phyloP scores from a whole-genome alignment of 2,888 invertebrate species.

The Drosophila parthenogenetica region DNA sequence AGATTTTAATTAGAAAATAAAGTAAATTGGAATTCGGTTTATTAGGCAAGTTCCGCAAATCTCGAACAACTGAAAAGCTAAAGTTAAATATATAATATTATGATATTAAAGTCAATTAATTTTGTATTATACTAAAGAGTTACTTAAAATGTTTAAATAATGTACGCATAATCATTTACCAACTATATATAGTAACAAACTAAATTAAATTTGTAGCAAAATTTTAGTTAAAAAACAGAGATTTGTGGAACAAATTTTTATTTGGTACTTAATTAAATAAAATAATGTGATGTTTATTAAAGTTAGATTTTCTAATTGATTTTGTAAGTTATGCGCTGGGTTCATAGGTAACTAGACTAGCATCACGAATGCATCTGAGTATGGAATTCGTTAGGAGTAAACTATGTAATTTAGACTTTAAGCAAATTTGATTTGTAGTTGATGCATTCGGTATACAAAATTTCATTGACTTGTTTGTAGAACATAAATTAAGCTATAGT shows the following conservation, averaged over 20 bases:
- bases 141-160: too few relatives aligned
- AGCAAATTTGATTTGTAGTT: slow-evolving; percentile 44
- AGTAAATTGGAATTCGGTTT: slow-evolving; percentile 4
- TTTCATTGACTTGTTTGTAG: slow-evolving; percentile 48
- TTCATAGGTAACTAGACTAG: slow-evolving; percentile 1
- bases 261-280: background rate
- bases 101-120: background rate
- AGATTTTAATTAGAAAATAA: background rate
- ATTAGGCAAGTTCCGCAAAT: background rate
- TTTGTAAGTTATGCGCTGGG: background rate
- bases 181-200: too few relatives aligned
- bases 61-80: background rate
- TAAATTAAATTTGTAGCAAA: too few relatives aligned
- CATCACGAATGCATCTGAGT: slow-evolving; percentile 8
- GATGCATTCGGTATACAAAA: slow-evolving; percentile 25
- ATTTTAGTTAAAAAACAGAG: background rate
- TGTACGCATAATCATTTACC: too few relatives aligned
- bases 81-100: too few relatives aligned
- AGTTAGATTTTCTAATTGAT: slow-evolving; percentile 2
- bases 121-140: background rate
- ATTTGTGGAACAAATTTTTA: background rate
- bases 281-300: slow-evolving; percentile 19
- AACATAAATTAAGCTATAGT: slow-evolving; percentile 32
- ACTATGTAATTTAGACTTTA: slow-evolving; percentile 42
- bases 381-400: slow-evolving; percentile 37